Percentiles rank a stretch among this genome's conserved stretches.
Evolutionary conservation across 2,888 invertebrate genomes (phyloP).

Genomic region (Punctoribates punctum): DNA sequence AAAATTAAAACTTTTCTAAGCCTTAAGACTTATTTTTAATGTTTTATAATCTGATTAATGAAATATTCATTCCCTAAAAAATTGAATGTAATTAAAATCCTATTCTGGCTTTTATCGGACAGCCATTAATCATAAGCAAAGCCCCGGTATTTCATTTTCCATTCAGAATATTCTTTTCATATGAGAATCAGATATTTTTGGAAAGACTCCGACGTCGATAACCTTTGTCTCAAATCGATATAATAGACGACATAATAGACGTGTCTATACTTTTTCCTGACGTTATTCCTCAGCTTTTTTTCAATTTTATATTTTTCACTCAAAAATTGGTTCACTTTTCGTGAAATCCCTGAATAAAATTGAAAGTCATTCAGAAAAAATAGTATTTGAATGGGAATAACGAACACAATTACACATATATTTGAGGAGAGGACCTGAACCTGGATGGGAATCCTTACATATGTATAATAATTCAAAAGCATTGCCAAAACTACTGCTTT

Average conservation of each 20-base stretch:
- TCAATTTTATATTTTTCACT: background rate
- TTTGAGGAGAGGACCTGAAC: too few species aligned
- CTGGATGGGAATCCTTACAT: background rate
- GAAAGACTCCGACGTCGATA: background rate
- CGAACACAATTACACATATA: background rate
- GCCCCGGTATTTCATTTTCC: too few species aligned
- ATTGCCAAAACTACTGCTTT: background rate
- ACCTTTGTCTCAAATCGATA: constrained; percentile 8
- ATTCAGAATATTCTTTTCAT: too few species aligned
- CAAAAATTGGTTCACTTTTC: constrained; percentile 3
- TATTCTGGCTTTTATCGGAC: too few species aligned
- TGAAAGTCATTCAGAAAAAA: constrained; percentile 7
- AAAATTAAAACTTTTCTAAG: too few species aligned
- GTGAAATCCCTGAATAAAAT: background rate
- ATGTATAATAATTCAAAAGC: background rate
- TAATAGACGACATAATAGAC: too few species aligned
- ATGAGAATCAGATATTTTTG: too few species aligned
- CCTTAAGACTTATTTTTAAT: too few species aligned
- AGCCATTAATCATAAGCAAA: too few species aligned
- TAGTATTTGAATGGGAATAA: background rate
- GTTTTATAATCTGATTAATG: too few species aligned
- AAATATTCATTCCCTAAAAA: too few species aligned
- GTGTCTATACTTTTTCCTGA: background rate
- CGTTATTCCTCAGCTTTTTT: background rate
- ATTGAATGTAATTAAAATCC: too few species aligned